Evolutionary conservation across 2,888 invertebrate genomes (phyloP).

Genomic region (Cheilosia vernalis): DNA sequence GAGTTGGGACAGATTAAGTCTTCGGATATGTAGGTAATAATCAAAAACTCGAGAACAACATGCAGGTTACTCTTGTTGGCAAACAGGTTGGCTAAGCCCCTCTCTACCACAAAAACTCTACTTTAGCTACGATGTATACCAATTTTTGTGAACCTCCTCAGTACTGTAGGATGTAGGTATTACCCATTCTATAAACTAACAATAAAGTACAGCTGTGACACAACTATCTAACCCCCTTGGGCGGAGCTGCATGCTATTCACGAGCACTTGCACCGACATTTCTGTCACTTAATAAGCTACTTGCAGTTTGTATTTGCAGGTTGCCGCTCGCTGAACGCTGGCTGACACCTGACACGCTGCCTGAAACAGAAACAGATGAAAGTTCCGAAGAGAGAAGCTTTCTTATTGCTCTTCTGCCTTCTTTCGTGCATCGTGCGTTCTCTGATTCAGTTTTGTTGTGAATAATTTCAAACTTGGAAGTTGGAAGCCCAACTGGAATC

Average conservation of each 20-base stretch:
- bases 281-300: conserved; percentile 7
- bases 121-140: no score
- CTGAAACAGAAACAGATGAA: not conserved
- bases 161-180: no score
- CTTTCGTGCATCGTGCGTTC: not conserved
- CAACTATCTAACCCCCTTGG: not conserved
- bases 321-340: not conserved
- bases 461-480: conserved; percentile 44
- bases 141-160: not conserved
- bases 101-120: no score
- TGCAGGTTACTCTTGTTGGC: no score
- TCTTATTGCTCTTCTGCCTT: conserved; percentile 8
- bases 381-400: conserved; percentile 46
- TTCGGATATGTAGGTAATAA: no score
- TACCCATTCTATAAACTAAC: not conserved
- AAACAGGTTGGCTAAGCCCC: no score
- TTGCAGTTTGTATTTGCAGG: not conserved
- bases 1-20: no score
- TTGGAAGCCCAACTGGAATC: conserved; percentile 28
- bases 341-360: no score
- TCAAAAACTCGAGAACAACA: no score
- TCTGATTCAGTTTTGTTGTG: conserved; percentile 23
- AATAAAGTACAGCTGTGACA: not conserved
- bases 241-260: not conserved
- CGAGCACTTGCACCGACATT: not conserved